Evolutionary conservation across 2,113 vertebrate species (phyloP).

Genomic region (Pyrgilauda ruficollis): DNA sequence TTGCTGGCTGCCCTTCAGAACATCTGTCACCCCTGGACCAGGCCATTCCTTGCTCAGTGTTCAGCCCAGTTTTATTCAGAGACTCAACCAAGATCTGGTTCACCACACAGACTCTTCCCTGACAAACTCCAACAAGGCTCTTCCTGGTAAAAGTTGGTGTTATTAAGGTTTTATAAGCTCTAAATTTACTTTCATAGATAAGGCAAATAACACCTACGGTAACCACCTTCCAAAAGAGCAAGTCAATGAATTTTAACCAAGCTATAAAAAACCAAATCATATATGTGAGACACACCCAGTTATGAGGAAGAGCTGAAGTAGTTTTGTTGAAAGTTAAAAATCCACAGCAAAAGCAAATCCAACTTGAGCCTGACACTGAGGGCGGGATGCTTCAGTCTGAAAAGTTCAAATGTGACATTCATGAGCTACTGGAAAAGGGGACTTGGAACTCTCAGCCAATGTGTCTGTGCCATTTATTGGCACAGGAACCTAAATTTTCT

Average conservation of each 20-base stretch:
- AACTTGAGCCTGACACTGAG: neutral
- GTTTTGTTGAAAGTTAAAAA: neutral
- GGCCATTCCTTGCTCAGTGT: neutral
- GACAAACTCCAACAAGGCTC: neutral
- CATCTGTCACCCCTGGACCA: neutral
- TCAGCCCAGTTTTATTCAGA: neutral
- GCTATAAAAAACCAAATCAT: neutral
- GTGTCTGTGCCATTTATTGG: neutral
- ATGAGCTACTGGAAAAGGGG: neutral
- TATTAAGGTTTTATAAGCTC: neutral
- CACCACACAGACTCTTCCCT: neutral
- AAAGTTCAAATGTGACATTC: neutral
- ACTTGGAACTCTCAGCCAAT: neutral
- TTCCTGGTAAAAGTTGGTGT: neutral
- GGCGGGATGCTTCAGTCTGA: neutral
- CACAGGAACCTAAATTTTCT: neutral
- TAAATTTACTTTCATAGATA: neutral
- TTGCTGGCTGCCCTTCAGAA: neutral
- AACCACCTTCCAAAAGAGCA: neutral
- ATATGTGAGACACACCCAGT: no score
- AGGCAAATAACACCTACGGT: neutral
- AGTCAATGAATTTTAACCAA: neutral
- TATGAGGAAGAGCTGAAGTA: neutral
- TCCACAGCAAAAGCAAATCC: neutral
- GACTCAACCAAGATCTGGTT: neutral